Base-by-base conservation (phyloP, 1,140 invertebrate species). In the Cotesia vestalis region DNA sequence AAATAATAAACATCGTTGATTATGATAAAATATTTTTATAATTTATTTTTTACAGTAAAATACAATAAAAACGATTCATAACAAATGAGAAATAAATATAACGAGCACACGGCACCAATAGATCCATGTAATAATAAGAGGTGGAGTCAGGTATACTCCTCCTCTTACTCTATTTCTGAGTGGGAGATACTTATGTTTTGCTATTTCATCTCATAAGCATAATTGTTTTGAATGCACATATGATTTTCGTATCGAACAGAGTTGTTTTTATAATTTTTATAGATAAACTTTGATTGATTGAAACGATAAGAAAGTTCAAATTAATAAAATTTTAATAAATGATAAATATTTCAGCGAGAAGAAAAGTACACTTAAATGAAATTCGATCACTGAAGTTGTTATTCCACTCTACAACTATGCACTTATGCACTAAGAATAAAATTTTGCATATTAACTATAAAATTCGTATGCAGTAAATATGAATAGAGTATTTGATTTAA, bases 141-240 rank as follows among this genome's bases (percentile, higher is more conserved):
- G 73, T 71, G 73, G 73, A 74, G 73, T 60, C 68, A 71, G 69
- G 68, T 71, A 68, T 20, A 59, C 73, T 62, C 68, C 61, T 67
- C 38, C 59, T 66, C 69, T 71, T 55, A 27, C 66, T 66, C 38
- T 60, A 34, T 55, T 17, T 52, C 17, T 34, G 66, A 69, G 72
- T 69, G 72, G 66, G 72, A 69, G 72, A 73, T 35, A 36, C 66
- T 51, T 51, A 40, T 55, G 60, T 36, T 35, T 11, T 46, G 40
- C 34, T 62, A 52, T 70, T 51, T 68, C 35, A 17, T 27, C 51
- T 55, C 34, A 35, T 52, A 20, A 20, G 17, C 12, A 52, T 51
- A 38, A 64, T 46, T 17, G 52, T n/a, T 67, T n/a, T 55, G 55
- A 67, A 51, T 34, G 27, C 20, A 35, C 51, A 11, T 6, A 46